Base-by-base conservation (phyloP, 2,888 invertebrate genomes). In the Tribolium freemani region DNA sequence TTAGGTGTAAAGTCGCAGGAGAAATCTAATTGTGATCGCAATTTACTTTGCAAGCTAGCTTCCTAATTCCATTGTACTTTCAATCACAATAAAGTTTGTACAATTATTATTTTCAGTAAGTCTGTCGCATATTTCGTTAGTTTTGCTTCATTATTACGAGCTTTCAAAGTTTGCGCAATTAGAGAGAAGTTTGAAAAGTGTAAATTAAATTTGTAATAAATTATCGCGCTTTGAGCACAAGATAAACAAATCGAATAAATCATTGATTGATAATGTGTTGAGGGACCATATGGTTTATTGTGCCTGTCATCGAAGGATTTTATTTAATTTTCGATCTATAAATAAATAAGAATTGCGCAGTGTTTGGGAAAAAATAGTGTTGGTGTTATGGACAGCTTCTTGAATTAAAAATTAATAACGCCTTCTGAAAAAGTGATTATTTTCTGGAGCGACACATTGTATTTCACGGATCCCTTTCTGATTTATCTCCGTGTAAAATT, bases 181-280 rank as follows among this genome's bases (percentile, higher is more conserved):
- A 38, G 9, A 8, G 38, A 38, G 38, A 38, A 38, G 26, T 26
- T 26, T 3, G 26, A 26, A 5, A 26, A 38, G 5, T 38, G 6
- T 38, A 38, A 38, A 38, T 38, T 38, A 38, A 38, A 38, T 38
- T 38, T 38, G 9, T 38, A 38, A 38, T 38, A 38, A 38, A 38
- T 38, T 38, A n/a, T 38, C 38, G 31, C 9, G 9, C 9, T 31
- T 31, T 31, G 16, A 16, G 16, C 16, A 16, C 16, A 16, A 16
- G 16, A 16, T 31, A 60, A 60, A 60, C 60, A 60, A 13, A 60
- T 60, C 45, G 46, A 60, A 44, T 48, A 60, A 60, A 60, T 60
- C 60, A 60, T 21, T 46, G 26, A 44, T 9, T 10, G 46, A 45
- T 60, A 45, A 45, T 60, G 26, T 46, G 10, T 60, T 21, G 48